Conservation (phyloP, 1,140 invertebrate species). For the Portunus trituberculatus region DNA sequence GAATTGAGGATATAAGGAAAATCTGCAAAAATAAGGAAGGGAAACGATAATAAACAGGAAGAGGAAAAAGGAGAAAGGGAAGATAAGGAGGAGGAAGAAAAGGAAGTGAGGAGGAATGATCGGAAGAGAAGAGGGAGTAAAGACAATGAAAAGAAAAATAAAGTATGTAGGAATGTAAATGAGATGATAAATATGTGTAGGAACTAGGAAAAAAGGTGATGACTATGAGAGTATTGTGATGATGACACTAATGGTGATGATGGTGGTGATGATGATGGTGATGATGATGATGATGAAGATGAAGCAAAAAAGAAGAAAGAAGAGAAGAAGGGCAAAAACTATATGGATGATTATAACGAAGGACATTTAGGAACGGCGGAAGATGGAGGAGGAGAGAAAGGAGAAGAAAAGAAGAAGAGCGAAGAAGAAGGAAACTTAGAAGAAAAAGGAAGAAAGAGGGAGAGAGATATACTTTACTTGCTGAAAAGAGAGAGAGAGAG, state of each 20-base stretch:
- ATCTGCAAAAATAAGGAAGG: neutral
- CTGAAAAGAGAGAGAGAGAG: neutral
- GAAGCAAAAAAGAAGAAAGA: neutral
- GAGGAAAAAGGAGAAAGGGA: neutral
- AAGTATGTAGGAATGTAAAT: too few species aligned
- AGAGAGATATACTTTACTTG: neutral
- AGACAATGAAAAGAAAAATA: too few species aligned
- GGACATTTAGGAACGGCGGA: neutral
- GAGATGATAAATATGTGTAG: too few species aligned
- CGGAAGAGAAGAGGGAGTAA: too few species aligned
- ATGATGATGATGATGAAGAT: too few species aligned
- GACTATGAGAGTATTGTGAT: too few species aligned
- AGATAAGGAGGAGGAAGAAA: too few species aligned
- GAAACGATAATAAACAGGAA: neutral
- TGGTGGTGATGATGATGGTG: too few species aligned
- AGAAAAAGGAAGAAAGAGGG: neutral
- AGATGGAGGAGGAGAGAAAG: neutral
- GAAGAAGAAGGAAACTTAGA: neutral
- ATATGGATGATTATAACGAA: neutral
- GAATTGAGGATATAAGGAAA: too few species aligned
- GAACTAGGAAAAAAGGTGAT: too few species aligned
- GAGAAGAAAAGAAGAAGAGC: neutral
- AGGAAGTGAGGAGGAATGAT: too few species aligned
- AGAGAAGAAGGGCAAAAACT: neutral
- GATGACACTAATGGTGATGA: too few species aligned